A percentile compares a stretch with the other conserved stretches of the same genome.
Evolutionary conservation across 2,888 invertebrate species (phyloP).

Genomic region (Cryptops parisi): DNA sequence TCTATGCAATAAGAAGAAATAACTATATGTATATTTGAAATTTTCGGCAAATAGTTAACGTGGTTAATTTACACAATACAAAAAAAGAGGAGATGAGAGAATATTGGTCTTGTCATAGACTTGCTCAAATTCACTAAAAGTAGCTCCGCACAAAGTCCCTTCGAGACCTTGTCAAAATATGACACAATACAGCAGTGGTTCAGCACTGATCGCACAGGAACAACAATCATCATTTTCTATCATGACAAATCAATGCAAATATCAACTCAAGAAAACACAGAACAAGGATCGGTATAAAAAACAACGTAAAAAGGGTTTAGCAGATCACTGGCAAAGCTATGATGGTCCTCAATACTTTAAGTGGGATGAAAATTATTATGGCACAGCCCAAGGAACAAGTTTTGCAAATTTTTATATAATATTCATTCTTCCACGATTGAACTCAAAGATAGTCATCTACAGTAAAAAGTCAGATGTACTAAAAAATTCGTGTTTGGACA

Average conservation of each 20-base stretch:
- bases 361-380: slow-evolving; percentile 1
- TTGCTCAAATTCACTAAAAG: background rate
- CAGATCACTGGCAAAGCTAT: slow-evolving; percentile 7
- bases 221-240: background rate
- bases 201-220: background rate
- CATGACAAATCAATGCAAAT: background rate
- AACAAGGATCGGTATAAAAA: background rate
- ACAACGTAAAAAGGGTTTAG: background rate
- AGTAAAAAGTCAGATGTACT: background rate
- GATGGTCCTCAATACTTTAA: slow-evolving; percentile 9
- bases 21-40: too few species aligned
- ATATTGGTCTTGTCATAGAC: background rate
- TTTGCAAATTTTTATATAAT: slow-evolving; percentile 1
- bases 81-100: too few species aligned
- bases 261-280: background rate
- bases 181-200: background rate
- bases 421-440: background rate
- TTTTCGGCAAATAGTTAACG: too few species aligned
- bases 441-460: background rate
- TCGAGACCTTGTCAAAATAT: slow-evolving; percentile 8
- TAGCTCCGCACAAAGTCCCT: slow-evolving; percentile 8
- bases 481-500: background rate
- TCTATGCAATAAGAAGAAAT: too few species aligned
- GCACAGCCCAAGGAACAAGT: slow-evolving; percentile 11
- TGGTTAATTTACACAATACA: too few species aligned